Percentiles rank a stretch among this genome's conserved stretches.
Conservation (phyloP, 2,113 vertebrate genomes). For the Thomomys bottae region DNA sequence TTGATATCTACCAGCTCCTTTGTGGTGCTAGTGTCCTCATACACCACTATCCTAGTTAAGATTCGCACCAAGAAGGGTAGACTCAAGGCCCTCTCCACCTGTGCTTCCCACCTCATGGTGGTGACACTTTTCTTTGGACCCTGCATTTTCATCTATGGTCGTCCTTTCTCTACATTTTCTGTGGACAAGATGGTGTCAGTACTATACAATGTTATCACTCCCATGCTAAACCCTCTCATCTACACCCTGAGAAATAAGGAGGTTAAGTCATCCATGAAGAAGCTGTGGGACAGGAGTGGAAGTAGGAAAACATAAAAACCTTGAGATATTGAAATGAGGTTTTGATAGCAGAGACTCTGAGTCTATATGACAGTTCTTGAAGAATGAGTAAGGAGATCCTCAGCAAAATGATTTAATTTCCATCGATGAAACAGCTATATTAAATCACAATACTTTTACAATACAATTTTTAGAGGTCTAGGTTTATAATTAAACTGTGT, state of each 20-base stretch:
- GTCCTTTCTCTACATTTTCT: conserved; percentile 60
- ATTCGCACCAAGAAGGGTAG: conserved; percentile 51
- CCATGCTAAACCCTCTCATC: too few species aligned
- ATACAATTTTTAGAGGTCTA: neutral
- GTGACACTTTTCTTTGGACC: too few species aligned
- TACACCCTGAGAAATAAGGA: conserved; percentile 74
- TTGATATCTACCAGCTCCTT: conserved; percentile 68
- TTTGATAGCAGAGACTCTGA: neutral
- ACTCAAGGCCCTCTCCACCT: conserved; percentile 67
- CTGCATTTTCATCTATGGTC: conserved; percentile 71
- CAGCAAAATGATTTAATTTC: neutral
- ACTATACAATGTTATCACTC: conserved; percentile 68
- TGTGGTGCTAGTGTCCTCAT: conserved; percentile 64
- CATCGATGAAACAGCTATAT: too few species aligned
- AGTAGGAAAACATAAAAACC: neutral
- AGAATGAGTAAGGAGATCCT: neutral
- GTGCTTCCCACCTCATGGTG: too few species aligned
- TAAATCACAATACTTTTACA: too few species aligned
- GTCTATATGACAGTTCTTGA: neutral
- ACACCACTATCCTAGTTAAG: conserved; percentile 58
- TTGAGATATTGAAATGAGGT: neutral
- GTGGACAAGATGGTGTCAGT: conserved; percentile 74
- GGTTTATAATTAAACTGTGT: neutral
- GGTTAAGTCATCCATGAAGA: conserved; percentile 66
- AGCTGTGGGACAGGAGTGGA: conserved; percentile 42